Evolutionary conservation across 2,797 vertebrate species (phyloP), one percentile per base, ranked within the genome.

Genomic region (Bryconaethiops microstoma): DNA sequence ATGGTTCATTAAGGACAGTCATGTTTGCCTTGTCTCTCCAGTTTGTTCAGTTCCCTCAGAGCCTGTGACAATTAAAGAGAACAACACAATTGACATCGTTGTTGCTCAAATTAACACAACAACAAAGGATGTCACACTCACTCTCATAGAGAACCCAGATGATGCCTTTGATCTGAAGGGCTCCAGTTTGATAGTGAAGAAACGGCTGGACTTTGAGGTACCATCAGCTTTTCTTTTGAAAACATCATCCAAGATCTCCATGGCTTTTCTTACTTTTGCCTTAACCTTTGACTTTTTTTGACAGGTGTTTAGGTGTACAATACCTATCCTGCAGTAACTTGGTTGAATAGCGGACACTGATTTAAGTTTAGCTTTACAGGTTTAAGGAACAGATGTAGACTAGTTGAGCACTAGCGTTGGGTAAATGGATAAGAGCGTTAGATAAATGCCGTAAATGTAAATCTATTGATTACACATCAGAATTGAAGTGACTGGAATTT

Each of bases 161-260:
- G 90, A 93, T 21, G 82, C 92, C 16, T 95, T 95, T 71, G 91
- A 90, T 83, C 89, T 94, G 60, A 88, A 82, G 19, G 93, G 91
- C 7, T 86, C 87, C 4, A 84, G 84, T 55, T 83, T 95, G 78
- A 90, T 94, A 88, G 85, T 90, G 23, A 94, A 92, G 88, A 93
- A 92, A 79, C 91, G 88, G 23, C 87, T 95, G 70, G 94, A 95
- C 82, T 95, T 91, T 42, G 94, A 95, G 92, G 93, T 93, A 88
- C 8, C 21, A 17, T 60, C 23, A 19, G n/a, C 12, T 39, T 35
- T 16, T 39, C 14, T 5, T 50, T 1, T 21, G 23, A 21, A 12
- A 29, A 29, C 29, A 3, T 29, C 29, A 29, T 29, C n/a, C n/a
- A n/a, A n/a, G n/a, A 29, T 29, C 29, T 29, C 29, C 29, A 29